Evolutionary conservation across 2,797 vertebrate genomes (phyloP), one percentile per base, ranked within the genome.

Genomic region (Cephalopachus bancanus): DNA sequence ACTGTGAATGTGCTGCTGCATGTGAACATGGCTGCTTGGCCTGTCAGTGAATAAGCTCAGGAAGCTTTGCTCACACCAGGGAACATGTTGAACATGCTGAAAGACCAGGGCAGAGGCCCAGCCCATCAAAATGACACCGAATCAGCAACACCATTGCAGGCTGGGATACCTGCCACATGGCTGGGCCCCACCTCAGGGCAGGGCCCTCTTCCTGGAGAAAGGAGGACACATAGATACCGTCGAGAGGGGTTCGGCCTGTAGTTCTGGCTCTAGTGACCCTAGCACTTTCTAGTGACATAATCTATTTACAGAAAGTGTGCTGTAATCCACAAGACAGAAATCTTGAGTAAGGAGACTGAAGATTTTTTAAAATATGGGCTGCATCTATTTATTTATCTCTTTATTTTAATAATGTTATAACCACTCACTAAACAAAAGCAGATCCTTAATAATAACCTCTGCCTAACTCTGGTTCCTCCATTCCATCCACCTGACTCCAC

Each of bases 341-440:
- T n/a, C 20, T n/a, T 81, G 5, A 93, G 64, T 30, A 33, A 86
- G 9, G 24, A 91, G 0, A 92, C 24, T 53, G 12, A 88, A 55
- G 26, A 22, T 16, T 81, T 15, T 91, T 75, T 60, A 16, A 64
- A 20, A 57, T 60, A 55, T 15, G 10, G 5, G 20, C n/a, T 86
- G 1, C 10, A 71, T 79, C 53, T 51, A 30, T 59, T 88, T 62
- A 19, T 15, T 55, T n/a, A 55, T 16, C 28, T 92, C 53, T 75
- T 33, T 59, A 83, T 60, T 74, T 87, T 51, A 93, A 33, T 33
- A 88, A 80, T 62, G 33, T 62, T 80, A 33, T 24, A 79, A 79
- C 28, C 22, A 69, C 22, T 11, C 57, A 92, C 11, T 81, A 87
- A 80, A 91, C 16, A 78, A 96, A 89, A 96, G 9, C 49, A 55